Evolutionary conservation across 2,797 vertebrate species (phyloP).

Genomic region (Geotrypetes seraphini): DNA sequence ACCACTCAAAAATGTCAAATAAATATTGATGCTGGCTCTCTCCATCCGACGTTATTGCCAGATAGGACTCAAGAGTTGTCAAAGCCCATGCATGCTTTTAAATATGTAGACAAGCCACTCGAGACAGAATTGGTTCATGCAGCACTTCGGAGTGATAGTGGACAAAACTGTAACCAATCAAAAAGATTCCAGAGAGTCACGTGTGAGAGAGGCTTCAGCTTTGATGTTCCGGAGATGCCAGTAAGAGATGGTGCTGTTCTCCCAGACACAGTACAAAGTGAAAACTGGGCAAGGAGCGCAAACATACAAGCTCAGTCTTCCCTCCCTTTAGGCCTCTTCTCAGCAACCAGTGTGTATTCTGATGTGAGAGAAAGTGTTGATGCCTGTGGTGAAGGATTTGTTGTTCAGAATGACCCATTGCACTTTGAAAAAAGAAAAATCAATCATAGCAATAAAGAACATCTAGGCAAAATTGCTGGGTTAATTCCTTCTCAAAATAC

Average conservation of each 20-base stretch:
- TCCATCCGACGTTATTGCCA: background rate
- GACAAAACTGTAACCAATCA: conserved; percentile 26
- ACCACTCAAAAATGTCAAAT: background rate
- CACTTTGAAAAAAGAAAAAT: conserved; percentile 10
- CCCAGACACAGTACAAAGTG: conserved; percentile 1
- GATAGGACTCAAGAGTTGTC: conserved; percentile 1
- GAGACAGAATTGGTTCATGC: conserved; percentile 1
- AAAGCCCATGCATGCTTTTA: background rate
- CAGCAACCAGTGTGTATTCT: conserved; percentile 1
- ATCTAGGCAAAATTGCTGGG: background rate
- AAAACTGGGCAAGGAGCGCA: too few species aligned
- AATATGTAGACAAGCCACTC: background rate
- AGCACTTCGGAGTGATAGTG: conserved; percentile 25
- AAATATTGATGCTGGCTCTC: background rate
- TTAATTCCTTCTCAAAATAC: background rate
- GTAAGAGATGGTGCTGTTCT: conserved; percentile 56
- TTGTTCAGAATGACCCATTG: conserved; percentile 4
- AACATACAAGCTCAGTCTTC: conserved; percentile 17
- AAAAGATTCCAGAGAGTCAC: conserved; percentile 2
- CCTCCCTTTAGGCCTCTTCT: background rate
- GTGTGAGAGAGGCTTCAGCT: conserved; percentile 8
- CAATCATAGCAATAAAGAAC: conserved; percentile 2
- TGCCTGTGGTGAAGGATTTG: conserved; percentile 4
- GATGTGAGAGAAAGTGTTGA: conserved; percentile 8
- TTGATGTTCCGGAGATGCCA: conserved; percentile 50